Conservation (phyloP, 35 echinoderm and acorn worm genomes). For the Ptychodera flava region DNA sequence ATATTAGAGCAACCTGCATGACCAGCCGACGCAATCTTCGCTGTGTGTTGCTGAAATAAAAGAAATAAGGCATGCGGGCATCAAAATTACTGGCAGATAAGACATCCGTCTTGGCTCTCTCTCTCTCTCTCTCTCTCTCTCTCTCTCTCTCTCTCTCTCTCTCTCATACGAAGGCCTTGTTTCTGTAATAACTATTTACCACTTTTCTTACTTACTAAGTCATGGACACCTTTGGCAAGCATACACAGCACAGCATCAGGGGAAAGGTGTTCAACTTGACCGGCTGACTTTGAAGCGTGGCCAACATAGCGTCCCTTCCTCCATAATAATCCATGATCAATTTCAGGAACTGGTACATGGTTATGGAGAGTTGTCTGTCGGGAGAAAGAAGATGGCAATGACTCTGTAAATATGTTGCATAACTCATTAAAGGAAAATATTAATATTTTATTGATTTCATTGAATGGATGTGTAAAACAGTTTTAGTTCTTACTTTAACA, state of each 20-base stretch:
- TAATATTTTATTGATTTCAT: no score
- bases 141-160: no score
- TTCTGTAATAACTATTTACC: no score
- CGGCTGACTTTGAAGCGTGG: constrained; percentile 38
- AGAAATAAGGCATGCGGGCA: not conserved
- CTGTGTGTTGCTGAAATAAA: not conserved
- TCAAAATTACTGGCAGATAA: no score
- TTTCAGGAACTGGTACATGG: constrained; percentile 88
- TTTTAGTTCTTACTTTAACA: no score
- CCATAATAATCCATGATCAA: constrained; percentile 86
- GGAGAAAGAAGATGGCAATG: no score
- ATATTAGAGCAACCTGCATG: not conserved
- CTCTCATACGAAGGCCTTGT: no score
- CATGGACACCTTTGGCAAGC: constrained; percentile 42
- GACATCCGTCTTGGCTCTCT: no score
- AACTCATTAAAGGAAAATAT: no score
- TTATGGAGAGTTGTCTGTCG: constrained; percentile 82
- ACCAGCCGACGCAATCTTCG: not conserved
- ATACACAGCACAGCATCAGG: constrained; percentile 65
- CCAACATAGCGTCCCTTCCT: constrained; percentile 48
- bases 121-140: no score
- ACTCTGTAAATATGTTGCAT: no score
- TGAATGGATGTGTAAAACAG: no score
- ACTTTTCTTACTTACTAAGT: not conserved
- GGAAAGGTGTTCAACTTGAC: constrained; percentile 63